phyloP scores from a whole-genome alignment of 2,797 vertebrate species.

The Rhinogobio ventralis region DNA sequence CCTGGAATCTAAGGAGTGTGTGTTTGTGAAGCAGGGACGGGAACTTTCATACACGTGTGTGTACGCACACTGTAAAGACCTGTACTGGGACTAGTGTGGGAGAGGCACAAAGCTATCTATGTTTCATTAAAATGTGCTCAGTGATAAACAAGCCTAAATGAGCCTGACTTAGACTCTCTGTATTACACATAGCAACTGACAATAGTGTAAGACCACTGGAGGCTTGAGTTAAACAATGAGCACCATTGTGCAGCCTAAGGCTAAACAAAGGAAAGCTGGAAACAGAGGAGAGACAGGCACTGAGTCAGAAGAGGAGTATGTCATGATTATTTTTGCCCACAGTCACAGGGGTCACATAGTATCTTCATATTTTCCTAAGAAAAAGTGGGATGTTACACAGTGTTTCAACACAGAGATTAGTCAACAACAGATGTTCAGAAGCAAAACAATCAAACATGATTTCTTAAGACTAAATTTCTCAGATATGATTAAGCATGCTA shows the following conservation, averaged over 20 bases:
- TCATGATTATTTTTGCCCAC: constrained; percentile 65
- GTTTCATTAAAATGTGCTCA: constrained; percentile 39
- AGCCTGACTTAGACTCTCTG: constrained; percentile 65
- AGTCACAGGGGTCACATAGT: constrained; percentile 57
- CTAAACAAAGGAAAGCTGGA: constrained; percentile 74
- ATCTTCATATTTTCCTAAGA: constrained; percentile 60
- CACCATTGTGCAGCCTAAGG: constrained; percentile 71
- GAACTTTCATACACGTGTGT: constrained; percentile 39
- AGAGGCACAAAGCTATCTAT: constrained; percentile 41
- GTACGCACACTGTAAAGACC: constrained; percentile 6
- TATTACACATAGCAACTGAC: constrained; percentile 46
- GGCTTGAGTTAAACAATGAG: constrained; percentile 64
- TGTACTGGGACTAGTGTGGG: constrained; percentile 16
- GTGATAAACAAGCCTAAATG: constrained; percentile 63
- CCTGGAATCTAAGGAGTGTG: constrained; percentile 64
- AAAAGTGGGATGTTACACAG: constrained; percentile 58
- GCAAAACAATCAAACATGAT: constrained; percentile 20
- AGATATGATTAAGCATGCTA: background rate
- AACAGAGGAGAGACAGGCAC: constrained; percentile 63
- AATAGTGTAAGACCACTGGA: constrained; percentile 70
- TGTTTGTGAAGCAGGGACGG: constrained; percentile 66
- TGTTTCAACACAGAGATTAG: constrained; percentile 41
- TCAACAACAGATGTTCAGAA: constrained; percentile 47
- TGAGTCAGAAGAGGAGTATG: constrained; percentile 74
- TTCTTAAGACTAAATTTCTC: constrained; percentile 6